Percentiles rank a stretch among this genome's conserved stretches.
These are phyloP conservation scores for Alaudala cheleensis DNA, from an alignment of 2,113 vertebrate genomes.

Conservation along the genomic window DNA sequence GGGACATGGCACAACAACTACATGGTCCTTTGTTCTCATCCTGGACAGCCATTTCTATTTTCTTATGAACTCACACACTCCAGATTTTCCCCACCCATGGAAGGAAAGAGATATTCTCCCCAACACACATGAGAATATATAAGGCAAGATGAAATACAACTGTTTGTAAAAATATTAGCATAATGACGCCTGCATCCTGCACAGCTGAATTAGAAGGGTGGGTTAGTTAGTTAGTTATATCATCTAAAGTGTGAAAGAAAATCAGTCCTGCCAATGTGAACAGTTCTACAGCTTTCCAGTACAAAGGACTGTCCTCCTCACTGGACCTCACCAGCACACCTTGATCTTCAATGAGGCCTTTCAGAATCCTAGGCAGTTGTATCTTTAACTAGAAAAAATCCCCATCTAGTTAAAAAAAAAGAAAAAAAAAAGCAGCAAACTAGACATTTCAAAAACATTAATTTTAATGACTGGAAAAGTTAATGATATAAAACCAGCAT, in stretches of 20 bases:
- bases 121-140: neutral
- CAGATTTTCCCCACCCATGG: neutral
- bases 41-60: neutral
- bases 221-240: too few species aligned
- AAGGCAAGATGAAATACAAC: neutral
- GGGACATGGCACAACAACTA: neutral
- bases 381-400: neutral
- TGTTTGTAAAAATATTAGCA: neutral
- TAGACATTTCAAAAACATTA: neutral
- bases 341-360: neutral
- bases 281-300: neutral
- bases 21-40: neutral
- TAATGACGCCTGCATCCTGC: neutral
- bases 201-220: neutral
- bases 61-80: neutral
- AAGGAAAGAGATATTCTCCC: neutral
- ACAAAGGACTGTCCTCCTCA: neutral
- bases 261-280: neutral
- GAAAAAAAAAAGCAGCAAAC: neutral
- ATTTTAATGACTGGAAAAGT: slow-evolving; percentile 1
- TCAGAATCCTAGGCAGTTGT: neutral
- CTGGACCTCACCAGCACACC: neutral
- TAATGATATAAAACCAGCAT: neutral
- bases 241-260: neutral
- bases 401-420: neutral